Evolutionary conservation across 92 coral and sea anemone species (phyloP), one percentile per base, ranked within the genome.

Genomic region (Micromussa lordhowensis): DNA sequence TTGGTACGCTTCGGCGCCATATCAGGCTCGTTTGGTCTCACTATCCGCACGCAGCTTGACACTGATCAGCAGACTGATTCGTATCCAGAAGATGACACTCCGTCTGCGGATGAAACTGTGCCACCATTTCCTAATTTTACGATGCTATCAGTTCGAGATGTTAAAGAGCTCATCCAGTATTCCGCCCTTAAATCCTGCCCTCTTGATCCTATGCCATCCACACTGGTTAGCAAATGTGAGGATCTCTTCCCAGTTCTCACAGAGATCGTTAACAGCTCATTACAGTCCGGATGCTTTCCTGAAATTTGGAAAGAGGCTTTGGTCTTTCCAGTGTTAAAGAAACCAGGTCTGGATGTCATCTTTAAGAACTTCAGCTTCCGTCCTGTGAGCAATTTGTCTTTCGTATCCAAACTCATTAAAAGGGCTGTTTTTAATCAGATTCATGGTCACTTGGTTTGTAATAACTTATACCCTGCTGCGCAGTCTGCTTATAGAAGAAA

Each of bases 401-500:
- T 68, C 18, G 35, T 68, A 8, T 68, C 74, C 31, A 68, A 68
- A 31, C 30, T 68, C 21, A 17, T 21, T 31, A 31, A 68, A 22
- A 68, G 18, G 15, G 74, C 74, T 1, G 74, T 22, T 2, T 31
- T 68, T 16, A n/a, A n/a, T 22, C 74, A 68, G 35, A 38, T 75
- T 18, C 58, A 38, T 13, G 31, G 17, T 24, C 58, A 75, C 58
- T 6, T 38, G 54, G 58, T 18, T 38, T 7, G 58, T 24, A 38
- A 75, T 15, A 49, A 38, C 58, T n/a, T 35, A 21, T 75, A 49
- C 29, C 85, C 81, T 36, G 82, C 4, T 57, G 79, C 79, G 16
- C 93, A 85, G 68, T 90, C 93, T 36, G 90, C 93, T 29, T 90
- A 85, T 53, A 79, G 81, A 61, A 34, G 36, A 40, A 49, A 66